Evolutionary conservation across 2,797 vertebrate species (phyloP).

Genomic region (Sebastes steindachneri): DNA sequence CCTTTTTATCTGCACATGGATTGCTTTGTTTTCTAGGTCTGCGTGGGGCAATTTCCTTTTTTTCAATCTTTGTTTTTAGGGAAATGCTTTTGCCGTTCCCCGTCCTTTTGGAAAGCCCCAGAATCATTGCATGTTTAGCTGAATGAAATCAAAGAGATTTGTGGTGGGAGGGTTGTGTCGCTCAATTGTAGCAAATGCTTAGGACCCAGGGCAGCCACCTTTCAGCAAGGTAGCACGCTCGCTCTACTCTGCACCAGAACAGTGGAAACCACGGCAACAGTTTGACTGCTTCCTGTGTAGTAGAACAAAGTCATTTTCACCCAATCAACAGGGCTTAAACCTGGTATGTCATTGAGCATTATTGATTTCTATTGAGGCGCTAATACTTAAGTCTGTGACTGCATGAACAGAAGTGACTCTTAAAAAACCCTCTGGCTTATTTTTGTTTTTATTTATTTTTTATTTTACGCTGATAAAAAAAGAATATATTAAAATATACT

Average conservation of each 20-base stretch:
- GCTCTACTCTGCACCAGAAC: slow-evolving; percentile 58
- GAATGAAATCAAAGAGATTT: slow-evolving; percentile 81
- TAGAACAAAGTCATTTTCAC: slow-evolving; percentile 70
- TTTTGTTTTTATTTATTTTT: slow-evolving; percentile 71
- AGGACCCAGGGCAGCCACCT: slow-evolving; percentile 69
- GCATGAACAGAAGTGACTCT: slow-evolving; percentile 87
- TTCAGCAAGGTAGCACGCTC: slow-evolving; percentile 52
- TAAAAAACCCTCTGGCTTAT: slow-evolving; percentile 82
- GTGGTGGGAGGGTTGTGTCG: slow-evolving; percentile 72
- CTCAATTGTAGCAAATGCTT: slow-evolving; percentile 69
- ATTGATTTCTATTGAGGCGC: slow-evolving; percentile 79
- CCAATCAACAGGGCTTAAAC: slow-evolving; percentile 78
- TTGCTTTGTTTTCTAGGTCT: slow-evolving; percentile 68
- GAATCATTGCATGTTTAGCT: slow-evolving; percentile 79
- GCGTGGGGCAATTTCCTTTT: slow-evolving; percentile 66
- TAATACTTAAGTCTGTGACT: slow-evolving; percentile 88
- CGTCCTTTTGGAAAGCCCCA: slow-evolving; percentile 62
- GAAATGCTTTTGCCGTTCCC: slow-evolving; percentile 65
- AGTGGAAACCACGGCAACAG: slow-evolving; percentile 65
- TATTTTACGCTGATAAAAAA: slow-evolving; percentile 79
- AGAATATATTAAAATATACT: slow-evolving; percentile 86
- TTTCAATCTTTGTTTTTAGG: slow-evolving; percentile 60
- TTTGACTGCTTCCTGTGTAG: slow-evolving; percentile 69
- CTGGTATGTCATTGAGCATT: slow-evolving; percentile 81
- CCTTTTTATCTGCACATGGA: slow-evolving; percentile 75